phyloP scores from a whole-genome alignment of 2,888 invertebrate genomes.

The Ichneumoninae sp. region DNA sequence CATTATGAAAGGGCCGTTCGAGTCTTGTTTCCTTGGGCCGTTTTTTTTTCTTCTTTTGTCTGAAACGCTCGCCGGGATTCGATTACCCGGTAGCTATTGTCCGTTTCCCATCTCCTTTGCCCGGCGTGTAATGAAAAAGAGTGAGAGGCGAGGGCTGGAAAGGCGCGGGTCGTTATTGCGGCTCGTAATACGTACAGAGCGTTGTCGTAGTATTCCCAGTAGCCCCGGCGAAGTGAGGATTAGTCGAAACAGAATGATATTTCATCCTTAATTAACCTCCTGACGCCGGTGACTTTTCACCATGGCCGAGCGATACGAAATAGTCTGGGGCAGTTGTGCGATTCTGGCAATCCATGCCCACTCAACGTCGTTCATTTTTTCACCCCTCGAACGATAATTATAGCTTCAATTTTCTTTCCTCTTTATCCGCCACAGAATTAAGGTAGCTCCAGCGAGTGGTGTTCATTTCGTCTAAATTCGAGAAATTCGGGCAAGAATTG shows the following conservation, averaged over 20 bases:
- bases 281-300: conserved; percentile 14
- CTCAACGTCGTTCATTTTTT: too few relatives aligned
- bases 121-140: conserved; percentile 43
- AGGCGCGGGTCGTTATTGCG: conserved; percentile 8
- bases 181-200: conserved; percentile 4
- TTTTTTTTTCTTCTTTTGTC: conserved; percentile 13
- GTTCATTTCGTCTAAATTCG: too few relatives aligned
- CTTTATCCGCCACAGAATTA: too few relatives aligned
- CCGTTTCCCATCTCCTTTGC: conserved; percentile 39
- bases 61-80: conserved; percentile 43
- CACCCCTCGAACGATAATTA: too few relatives aligned
- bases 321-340: conserved; percentile 1
- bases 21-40: neutral
- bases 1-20: neutral
- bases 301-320: conserved; percentile 26
- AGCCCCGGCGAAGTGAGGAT: conserved; percentile 30
- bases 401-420: neutral
- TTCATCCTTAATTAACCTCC: conserved; percentile 46
- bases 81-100: conserved; percentile 50
- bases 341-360: neutral
- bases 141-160: conserved; percentile 14
- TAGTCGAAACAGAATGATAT: conserved; percentile 48
- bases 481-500: too few relatives aligned
- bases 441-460: too few relatives aligned
- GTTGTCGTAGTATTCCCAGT: conserved; percentile 21